phyloP scores from a whole-genome alignment of 2,797 vertebrate genomes.

The Potorous gilbertii region DNA sequence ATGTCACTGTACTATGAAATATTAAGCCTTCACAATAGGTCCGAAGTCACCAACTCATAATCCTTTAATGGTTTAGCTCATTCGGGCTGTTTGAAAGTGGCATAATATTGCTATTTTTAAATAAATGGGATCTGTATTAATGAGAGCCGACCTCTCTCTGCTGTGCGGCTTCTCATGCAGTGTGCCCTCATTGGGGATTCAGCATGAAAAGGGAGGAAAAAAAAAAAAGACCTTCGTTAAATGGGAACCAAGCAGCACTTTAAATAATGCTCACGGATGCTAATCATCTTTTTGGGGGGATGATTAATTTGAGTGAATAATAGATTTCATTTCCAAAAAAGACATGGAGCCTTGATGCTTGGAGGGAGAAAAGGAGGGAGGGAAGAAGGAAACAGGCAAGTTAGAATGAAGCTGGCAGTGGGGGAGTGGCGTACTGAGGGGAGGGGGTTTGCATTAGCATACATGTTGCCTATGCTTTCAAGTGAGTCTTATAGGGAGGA shows the following conservation, averaged over 20 bases:
- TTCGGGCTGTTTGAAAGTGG: slow-evolving; percentile 76
- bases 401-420: not conserved
- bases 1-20: slow-evolving; percentile 74
- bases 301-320: slow-evolving; percentile 60
- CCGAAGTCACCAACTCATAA: slow-evolving; percentile 74
- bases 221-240: slow-evolving; percentile 28
- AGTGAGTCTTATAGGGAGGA: not conserved
- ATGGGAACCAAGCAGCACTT: slow-evolving; percentile 59
- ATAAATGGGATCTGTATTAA: slow-evolving; percentile 73
- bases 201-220: slow-evolving; percentile 55
- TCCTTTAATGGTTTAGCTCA: slow-evolving; percentile 75
- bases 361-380: slow-evolving; percentile 11
- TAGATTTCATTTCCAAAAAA: slow-evolving; percentile 69
- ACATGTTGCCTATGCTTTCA: not conserved
- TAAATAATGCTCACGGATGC: slow-evolving; percentile 9
- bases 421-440: not conserved
- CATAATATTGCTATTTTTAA: slow-evolving; percentile 81
- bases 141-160: slow-evolving; percentile 73
- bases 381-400: not conserved
- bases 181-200: slow-evolving; percentile 45
- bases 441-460: not conserved
- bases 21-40: slow-evolving; percentile 74
- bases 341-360: slow-evolving; percentile 48
- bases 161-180: slow-evolving; percentile 48
- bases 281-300: slow-evolving; percentile 30